Evolutionary conservation across 2,797 vertebrate genomes (phyloP), one percentile per base, ranked within the genome.

Genomic region (Hydrocynus forskahlii): DNA sequence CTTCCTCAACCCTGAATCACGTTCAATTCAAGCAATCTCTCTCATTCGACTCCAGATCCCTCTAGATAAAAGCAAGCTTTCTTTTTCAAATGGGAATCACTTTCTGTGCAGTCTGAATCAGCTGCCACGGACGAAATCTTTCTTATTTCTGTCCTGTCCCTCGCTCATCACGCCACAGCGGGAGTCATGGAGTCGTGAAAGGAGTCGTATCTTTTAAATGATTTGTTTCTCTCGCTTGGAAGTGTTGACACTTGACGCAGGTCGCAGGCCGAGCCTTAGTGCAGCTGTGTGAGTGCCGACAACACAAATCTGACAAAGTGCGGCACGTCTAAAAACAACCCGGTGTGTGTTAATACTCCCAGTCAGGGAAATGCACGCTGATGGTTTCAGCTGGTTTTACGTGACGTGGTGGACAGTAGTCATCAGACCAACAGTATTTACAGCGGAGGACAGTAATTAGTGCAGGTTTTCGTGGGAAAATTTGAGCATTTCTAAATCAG

Each of bases 121-220:
- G 6, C 21, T 23, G 9, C 8, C 9, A 9, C 7, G 3, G 8
- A 60, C 9, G 0, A n/a, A 55, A 55, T 55, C 54, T 55, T 55
- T 55, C 16, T 17, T 17, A 7, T 21, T 25, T 69, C 54, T 29
- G 29, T 29, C n/a, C 23, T 38, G 21, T 21, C 59, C n/a, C n/a
- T n/a, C n/a, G n/a, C 48, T 23, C 23, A 13, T 0, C 17, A 25
- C 7, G 48, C 14, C 8, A 43, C 59, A 59, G 74, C 40, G 25
- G 38, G 75, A 35, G 17, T 70, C 67, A 12, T 54, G 57, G 70
- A 21, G 19, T 64, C 52, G 50, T 69, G 79, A 83, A 71, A 79
- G 67, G 60, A 23, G 40, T 76, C 45, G 21, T 77, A 69, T 82
- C 76, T 84, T 69, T 19, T 14, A 76, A 79, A 52, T 48, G 54